Evolutionary conservation across 2,797 vertebrate species (phyloP).

Genomic region (Poeciliopsis turneri): DNA sequence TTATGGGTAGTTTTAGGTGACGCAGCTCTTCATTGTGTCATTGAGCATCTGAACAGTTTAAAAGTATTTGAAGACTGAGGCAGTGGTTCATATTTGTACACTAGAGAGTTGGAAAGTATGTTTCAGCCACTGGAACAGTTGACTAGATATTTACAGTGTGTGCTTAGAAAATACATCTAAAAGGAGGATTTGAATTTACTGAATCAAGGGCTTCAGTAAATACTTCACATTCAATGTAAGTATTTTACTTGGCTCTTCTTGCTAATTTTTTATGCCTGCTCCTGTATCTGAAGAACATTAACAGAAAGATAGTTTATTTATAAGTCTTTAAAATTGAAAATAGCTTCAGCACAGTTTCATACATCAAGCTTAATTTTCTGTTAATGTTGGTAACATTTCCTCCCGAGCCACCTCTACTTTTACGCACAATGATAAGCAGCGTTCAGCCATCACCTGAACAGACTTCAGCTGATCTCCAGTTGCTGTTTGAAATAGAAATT

Average conservation of each 20-base stretch:
- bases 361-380: neutral
- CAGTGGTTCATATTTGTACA: neutral
- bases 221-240: neutral
- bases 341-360: neutral
- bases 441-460: neutral
- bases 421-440: neutral
- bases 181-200: neutral
- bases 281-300: neutral
- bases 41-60: neutral
- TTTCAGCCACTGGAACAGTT: neutral
- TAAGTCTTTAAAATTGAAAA: neutral
- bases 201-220: neutral
- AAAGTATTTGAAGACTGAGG: neutral
- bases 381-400: neutral
- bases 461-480: neutral
- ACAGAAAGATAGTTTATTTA: neutral
- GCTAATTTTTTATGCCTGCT: neutral
- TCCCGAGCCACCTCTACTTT: neutral
- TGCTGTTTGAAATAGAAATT: constrained; percentile 16
- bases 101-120: neutral
- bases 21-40: neutral
- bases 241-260: neutral
- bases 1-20: neutral
- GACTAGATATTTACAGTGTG: neutral
- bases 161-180: neutral